Evolutionary conservation across 2,888 invertebrate species (phyloP).

Genomic region (Eumerus sabulonum): DNA sequence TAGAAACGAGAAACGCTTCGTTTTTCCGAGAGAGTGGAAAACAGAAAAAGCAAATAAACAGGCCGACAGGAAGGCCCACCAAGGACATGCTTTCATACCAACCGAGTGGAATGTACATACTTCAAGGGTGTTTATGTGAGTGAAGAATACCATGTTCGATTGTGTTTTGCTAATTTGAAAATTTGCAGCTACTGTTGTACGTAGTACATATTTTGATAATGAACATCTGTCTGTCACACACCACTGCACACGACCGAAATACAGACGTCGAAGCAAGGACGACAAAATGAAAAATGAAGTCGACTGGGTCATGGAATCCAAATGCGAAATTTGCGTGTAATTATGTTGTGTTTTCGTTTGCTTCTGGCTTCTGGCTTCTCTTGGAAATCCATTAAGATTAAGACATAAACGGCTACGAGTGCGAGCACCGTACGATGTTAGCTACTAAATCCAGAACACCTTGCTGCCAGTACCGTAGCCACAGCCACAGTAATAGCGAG

Average conservation of each 20-base stretch:
- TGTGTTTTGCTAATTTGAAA: conserved; percentile 67
- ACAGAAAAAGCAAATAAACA: conserved; percentile 49
- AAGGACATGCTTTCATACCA: conserved; percentile 49
- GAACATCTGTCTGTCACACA: conserved; percentile 33
- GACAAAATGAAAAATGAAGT: not conserved
- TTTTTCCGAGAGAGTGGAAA: too few relatives aligned
- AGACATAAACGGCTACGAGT: conserved; percentile 52
- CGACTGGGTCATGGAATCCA: conserved; percentile 9
- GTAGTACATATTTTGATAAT: too few relatives aligned
- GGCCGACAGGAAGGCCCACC: conserved; percentile 29
- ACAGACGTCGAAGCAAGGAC: too few relatives aligned
- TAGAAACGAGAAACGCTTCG: not conserved
- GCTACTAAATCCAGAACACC: conserved; percentile 52
- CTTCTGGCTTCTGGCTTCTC: not conserved
- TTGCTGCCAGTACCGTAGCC: conserved; percentile 8
- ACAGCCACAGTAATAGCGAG: conserved; percentile 16
- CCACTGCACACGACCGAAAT: not conserved
- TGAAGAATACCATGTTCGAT: conserved; percentile 53
- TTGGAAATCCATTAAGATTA: conserved; percentile 64
- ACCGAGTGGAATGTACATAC: not conserved
- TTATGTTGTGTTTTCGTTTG: conserved; percentile 52
- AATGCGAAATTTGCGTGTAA: conserved; percentile 62
- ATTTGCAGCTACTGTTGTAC: conserved; percentile 54
- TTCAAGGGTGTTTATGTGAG: not conserved
- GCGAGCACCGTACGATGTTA: conserved; percentile 47